phyloP scores from a whole-genome alignment of 2,113 vertebrate species.

The Murina feae region DNA sequence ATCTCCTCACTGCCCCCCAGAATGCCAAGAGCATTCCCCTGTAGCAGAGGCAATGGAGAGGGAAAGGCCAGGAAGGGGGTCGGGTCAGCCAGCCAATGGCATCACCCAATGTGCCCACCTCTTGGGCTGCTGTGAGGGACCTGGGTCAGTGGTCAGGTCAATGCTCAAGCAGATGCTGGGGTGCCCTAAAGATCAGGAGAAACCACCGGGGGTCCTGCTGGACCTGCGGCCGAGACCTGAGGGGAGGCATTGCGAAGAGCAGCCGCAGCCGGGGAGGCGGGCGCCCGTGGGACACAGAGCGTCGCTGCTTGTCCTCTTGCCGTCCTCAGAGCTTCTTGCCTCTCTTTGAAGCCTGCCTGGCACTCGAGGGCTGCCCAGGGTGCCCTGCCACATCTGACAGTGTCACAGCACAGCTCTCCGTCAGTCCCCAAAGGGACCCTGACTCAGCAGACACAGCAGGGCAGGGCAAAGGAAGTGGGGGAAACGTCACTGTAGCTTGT shows the following conservation, averaged over 20 bases:
- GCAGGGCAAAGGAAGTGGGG: slow-evolving; percentile 46
- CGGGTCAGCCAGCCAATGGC: not conserved
- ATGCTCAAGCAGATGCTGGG: not conserved
- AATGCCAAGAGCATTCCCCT: not conserved
- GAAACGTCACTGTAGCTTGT: not conserved
- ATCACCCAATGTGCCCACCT: not conserved
- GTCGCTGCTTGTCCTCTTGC: not conserved
- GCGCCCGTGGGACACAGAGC: not conserved
- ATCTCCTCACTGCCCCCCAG: no score
- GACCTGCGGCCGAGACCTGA: not conserved
- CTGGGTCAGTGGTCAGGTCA: not conserved
- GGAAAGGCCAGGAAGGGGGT: not conserved
- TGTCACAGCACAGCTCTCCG: not conserved
- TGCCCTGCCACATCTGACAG: not conserved
- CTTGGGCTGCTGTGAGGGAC: rapidly evolving
- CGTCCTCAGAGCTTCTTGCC: not conserved
- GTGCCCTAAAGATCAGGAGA: not conserved
- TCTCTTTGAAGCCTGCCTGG: not conserved
- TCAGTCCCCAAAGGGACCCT: not conserved
- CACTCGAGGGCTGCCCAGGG: rapidly evolving
- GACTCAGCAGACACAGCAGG: slow-evolving; percentile 15
- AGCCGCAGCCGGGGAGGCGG: rapidly evolving
- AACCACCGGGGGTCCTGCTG: no score
- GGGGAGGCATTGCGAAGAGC: not conserved
- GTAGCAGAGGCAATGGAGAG: rapidly evolving